Conservation (phyloP, 2,888 invertebrate genomes). For the Tetramorium bicarinatum region DNA sequence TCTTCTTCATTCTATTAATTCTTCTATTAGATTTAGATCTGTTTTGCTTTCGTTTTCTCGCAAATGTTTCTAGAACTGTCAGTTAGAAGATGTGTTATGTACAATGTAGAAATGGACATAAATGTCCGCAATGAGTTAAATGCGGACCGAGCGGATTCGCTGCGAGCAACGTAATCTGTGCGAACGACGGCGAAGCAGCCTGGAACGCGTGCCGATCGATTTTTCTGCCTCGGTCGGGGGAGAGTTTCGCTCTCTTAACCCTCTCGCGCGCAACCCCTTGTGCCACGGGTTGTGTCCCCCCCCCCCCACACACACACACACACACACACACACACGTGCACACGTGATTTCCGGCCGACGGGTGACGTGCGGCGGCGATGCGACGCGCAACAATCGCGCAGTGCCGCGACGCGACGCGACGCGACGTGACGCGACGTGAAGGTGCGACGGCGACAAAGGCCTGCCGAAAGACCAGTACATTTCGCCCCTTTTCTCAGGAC, state of each 20-base stretch:
- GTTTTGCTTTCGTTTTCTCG: too few species aligned
- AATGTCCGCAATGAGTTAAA: neutral
- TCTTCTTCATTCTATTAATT: too few species aligned
- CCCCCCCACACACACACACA: neutral
- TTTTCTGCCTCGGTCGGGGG: constrained; percentile 25
- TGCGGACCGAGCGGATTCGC: neutral
- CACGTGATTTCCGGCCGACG: constrained; percentile 1
- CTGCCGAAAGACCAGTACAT: neutral
- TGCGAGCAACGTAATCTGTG: constrained; percentile 38
- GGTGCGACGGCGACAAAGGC: neutral
- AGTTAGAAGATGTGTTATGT: neutral
- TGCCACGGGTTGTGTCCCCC: neutral
- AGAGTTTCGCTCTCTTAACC: neutral
- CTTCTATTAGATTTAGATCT: too few species aligned
- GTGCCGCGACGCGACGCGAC: neutral
- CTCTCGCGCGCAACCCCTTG: neutral
- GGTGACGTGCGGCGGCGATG: neutral
- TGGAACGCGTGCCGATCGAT: constrained; percentile 11
- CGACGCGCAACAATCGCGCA: neutral
- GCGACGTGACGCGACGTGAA: neutral
- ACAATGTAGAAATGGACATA: neutral
- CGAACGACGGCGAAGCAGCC: neutral
- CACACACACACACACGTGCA: neutral
- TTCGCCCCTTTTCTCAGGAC: neutral
- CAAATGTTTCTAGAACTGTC: neutral